These are phyloP conservation scores for Cephus sareptanus DNA, from an alignment of 2,888 invertebrate species.

Conservation along the genomic window DNA sequence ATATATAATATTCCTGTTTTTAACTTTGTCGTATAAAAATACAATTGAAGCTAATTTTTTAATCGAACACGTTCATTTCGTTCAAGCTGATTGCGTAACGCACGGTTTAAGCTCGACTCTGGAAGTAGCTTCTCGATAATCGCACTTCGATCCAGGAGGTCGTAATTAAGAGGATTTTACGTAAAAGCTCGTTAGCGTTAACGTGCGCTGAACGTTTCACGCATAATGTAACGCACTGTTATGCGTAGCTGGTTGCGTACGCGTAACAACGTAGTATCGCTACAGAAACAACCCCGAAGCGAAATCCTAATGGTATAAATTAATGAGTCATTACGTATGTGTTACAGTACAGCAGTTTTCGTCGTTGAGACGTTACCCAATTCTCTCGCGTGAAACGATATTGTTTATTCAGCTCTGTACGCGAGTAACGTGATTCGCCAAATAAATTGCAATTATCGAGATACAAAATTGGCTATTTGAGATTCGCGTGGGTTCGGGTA, in stretches of 20 bases:
- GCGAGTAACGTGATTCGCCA: too few species aligned
- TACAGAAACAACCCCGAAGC: constrained; percentile 23
- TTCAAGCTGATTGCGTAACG: background rate
- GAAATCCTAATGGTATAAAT: constrained; percentile 30
- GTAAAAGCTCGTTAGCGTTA: background rate
- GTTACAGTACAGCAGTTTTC: constrained; percentile 24
- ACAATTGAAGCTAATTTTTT: background rate
- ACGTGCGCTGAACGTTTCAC: background rate
- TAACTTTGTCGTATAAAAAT: too few species aligned
- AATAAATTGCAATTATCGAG: background rate
- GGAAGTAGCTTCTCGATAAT: background rate
- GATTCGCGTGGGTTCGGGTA: background rate
- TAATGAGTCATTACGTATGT: constrained; percentile 31
- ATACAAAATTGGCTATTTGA: background rate
- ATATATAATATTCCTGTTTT: too few species aligned
- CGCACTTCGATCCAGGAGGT: background rate
- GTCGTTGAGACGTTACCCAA: constrained; percentile 12
- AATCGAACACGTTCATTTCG: background rate
- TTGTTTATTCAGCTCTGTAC: too few species aligned
- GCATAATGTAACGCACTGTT: background rate
- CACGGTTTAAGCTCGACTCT: background rate
- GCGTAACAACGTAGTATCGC: background rate
- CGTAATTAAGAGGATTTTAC: background rate
- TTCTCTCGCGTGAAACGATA: too few species aligned
- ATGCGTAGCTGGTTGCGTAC: background rate